Base-by-base conservation (phyloP, 2,797 vertebrate genomes). In the Microchirus variegatus region DNA sequence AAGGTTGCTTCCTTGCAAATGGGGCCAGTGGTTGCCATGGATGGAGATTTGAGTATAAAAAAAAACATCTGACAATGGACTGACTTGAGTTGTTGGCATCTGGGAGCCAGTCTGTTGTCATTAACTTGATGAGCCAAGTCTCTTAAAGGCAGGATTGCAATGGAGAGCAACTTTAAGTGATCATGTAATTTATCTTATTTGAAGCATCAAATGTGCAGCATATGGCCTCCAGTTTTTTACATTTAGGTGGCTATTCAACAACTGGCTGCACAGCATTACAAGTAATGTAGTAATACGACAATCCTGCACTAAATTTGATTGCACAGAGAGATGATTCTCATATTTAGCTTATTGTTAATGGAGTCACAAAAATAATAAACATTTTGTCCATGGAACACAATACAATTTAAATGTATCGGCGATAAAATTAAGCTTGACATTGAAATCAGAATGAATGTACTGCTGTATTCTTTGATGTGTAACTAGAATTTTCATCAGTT, bases 1-100 rank as follows among this genome's bases (percentile, higher is more conserved):
- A 64, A 78, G 76, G 72, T 79, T 79, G 68, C 75, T 59, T 58
- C 45, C 38, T 70, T 52, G 51, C 63, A 75, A 78, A 65, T 43
- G 38, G 31, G 36, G 26, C 51, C 58, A 42, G 26, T 13, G 66
- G 63, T 62, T 75, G 59, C 70, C 51, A 44, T 40, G 49, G 26
- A 60, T 36, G 17, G 38, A 53, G 26, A 70, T 4, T 53, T 7
- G 49, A 55, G 9, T n/a, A 6, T 1, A 15, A 9, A 26, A 12
- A 47, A 52, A 42, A 59, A 56, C 53, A 47, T 19, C 10, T 50
- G 41, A 81, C 49, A 65, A 44, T 49, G 57, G 59, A 85, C 58
- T 73, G 64, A 73, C 55, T 22, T 75, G 70, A 74, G 51, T 75
- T 64, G 78, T 85, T 71, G 76, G 50, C 17, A 50, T 84, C 74